These are phyloP conservation scores for Chiroxiphia lanceolata DNA, from an alignment of 2,797 vertebrate species.

Conservation along the genomic window DNA sequence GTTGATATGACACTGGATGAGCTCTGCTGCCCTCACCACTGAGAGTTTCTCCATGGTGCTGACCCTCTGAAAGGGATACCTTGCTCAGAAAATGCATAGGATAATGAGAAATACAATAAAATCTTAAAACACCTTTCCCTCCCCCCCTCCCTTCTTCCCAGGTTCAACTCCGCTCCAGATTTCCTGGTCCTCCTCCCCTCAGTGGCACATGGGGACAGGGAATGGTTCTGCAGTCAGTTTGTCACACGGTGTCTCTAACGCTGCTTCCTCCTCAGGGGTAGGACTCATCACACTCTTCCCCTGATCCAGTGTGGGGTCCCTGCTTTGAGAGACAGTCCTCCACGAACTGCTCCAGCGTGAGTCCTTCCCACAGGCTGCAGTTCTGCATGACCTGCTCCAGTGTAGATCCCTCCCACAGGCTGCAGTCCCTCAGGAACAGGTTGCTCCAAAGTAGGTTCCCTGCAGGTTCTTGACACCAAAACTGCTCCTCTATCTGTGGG, in stretches of 20 bases:
- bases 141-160: background rate
- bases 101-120: background rate
- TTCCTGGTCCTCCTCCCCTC: background rate
- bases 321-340: background rate
- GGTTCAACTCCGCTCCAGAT: background rate
- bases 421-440: background rate
- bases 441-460: background rate
- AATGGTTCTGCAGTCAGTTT: background rate
- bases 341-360: background rate
- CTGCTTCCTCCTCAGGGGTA: background rate
- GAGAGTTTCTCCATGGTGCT: background rate
- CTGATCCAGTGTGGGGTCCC: background rate
- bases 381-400: background rate
- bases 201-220: background rate
- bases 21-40: background rate
- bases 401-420: accelerated
- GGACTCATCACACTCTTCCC: background rate
- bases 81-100: background rate
- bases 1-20: background rate
- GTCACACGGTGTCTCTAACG: too few species aligned
- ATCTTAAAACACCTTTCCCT: background rate
- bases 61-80: background rate
- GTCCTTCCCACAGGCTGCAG: accelerated
- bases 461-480: background rate
- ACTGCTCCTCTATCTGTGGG: background rate